Evolutionary conservation across 2,113 vertebrate genomes (phyloP), one percentile per base, ranked within the genome.

Genomic region (Prunella himalayana): DNA sequence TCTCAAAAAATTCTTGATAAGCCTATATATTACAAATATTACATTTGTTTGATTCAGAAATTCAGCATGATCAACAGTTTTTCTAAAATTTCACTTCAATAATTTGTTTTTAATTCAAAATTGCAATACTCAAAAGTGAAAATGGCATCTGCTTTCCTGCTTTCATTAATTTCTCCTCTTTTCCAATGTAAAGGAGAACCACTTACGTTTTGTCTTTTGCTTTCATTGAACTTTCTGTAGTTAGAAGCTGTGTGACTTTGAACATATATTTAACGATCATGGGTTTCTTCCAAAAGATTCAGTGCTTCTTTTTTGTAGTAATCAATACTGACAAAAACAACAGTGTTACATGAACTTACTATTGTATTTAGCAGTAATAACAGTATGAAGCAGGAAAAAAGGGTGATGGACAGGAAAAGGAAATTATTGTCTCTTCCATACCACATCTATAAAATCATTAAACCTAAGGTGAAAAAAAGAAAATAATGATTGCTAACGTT

Each of bases 91-190:
- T 81, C 21, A 5, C 9, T 77, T 44, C 19, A 57, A 10, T 1
- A 27, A 1, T 65, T 61, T 53, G 9, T 10, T 83, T 89, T 69
- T 56, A 69, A 65, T 53, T 65, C 1, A 66, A 41, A 63, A 70
- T 9, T 59, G 4, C 7, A 84, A 15, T 41, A 17, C 3, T 61
- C 69, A 3, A 39, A 47, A 51, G n/a, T 41, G 76, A 76, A 86
- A 35, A 41, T 3, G 0, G 7, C 11, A n/a, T 64, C 6, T 0
- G 4, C 5, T 66, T 61, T 57, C 13, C 18, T 65, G 1, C 5
- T 77, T 69, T 81, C 19, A 76, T 49, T 12, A 3, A 31, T 50
- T 24, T 65, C 2, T 56, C 12, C 9, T 72, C 27, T 73, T 25
- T 44, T 73, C 27, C 11, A 31, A 0, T 56, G 39, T 44, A 45